phyloP scores from a whole-genome alignment of 2,113 vertebrate species.

The Rhinoderma darwinii region DNA sequence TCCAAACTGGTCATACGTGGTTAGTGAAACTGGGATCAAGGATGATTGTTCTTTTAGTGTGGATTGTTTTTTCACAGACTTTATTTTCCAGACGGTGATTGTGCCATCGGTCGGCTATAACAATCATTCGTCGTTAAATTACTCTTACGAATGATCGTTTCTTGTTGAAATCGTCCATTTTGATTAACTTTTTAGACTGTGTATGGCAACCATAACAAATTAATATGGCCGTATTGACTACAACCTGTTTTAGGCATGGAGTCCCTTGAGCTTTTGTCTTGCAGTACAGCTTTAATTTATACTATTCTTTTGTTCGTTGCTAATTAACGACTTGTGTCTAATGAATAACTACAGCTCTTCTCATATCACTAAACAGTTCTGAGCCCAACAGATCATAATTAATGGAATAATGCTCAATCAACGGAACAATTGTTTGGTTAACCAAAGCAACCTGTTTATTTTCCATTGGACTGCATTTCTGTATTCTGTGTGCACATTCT shows the following conservation, averaged over 20 bases:
- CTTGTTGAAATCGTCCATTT: no score
- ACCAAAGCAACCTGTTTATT: slow-evolving; percentile 14
- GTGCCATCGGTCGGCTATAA: no score
- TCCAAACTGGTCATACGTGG: no score
- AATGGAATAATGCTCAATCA: slow-evolving; percentile 14
- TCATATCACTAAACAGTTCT: background rate
- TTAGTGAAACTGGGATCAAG: no score
- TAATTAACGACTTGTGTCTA: slow-evolving; percentile 6
- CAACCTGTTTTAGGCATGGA: background rate
- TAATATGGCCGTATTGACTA: background rate
- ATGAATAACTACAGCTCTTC: slow-evolving; percentile 25
- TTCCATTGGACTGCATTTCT: background rate
- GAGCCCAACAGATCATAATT: background rate
- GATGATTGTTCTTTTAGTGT: no score
- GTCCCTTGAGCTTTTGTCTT: background rate
- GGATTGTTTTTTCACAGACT: no score
- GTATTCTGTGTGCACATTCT: background rate
- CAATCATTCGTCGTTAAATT: no score
- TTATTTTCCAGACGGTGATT: no score
- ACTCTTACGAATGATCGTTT: no score
- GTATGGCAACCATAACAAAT: no score
- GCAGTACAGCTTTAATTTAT: slow-evolving; percentile 7
- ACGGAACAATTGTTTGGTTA: slow-evolving; percentile 12
- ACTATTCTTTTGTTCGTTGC: background rate
- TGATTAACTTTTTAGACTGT: no score